Percentiles rank a stretch among this genome's conserved stretches.
Evolutionary conservation across 1,140 invertebrate species (phyloP).

Genomic region (Onthophagus taurus): DNA sequence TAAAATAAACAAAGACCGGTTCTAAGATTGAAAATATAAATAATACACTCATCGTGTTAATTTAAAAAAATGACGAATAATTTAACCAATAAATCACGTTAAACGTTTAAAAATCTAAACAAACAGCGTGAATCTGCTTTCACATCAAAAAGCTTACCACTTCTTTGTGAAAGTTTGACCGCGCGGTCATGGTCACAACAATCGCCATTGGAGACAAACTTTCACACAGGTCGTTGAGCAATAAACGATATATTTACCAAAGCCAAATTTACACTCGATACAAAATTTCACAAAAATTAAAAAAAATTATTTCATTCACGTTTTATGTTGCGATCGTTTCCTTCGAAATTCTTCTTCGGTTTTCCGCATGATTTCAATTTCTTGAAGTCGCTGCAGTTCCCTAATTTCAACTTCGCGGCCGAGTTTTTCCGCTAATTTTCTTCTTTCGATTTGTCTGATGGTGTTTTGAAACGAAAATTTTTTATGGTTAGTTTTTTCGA

Average conservation of each 20-base stretch:
- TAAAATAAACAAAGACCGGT: too few species aligned
- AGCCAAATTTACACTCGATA: not conserved
- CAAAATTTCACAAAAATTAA: not conserved
- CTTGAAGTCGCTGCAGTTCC: conserved; percentile 60
- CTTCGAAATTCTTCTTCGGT: conserved; percentile 36
- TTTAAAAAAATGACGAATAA: too few species aligned
- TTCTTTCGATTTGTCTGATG: conserved; percentile 64
- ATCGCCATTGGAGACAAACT: too few species aligned
- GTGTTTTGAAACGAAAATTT: conserved; percentile 77
- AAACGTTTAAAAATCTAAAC: too few species aligned
- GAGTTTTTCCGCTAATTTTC: conserved; percentile 60
- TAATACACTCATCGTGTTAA: too few species aligned
- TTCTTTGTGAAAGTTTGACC: too few species aligned
- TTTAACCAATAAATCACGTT: too few species aligned
- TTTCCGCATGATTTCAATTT: conserved; percentile 67
- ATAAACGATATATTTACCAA: not conserved
- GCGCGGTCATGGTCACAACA: too few species aligned
- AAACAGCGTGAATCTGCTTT: too few species aligned
- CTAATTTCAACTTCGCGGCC: conserved; percentile 64
- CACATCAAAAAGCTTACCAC: too few species aligned
- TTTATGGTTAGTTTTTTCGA: conserved; percentile 39
- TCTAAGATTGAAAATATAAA: too few species aligned
- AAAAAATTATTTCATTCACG: not conserved
- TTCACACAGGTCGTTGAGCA: not conserved
- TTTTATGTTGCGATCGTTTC: conserved; percentile 26